These are phyloP conservation scores for Arnoldichthys spilopterus DNA, from an alignment of 2,797 vertebrate species.

Conservation along the genomic window DNA sequence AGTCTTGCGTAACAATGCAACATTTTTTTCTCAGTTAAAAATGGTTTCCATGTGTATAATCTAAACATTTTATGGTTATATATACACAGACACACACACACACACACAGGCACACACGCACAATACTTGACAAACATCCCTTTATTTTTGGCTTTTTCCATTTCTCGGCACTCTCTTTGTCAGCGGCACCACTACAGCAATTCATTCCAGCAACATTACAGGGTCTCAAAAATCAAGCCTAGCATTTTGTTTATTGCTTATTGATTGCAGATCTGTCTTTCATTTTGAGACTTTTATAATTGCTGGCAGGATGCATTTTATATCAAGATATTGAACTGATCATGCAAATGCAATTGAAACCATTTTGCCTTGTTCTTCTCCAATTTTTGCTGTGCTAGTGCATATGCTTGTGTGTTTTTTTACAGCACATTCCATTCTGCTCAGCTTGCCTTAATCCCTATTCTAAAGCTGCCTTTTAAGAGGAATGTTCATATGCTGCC, in stretches of 20 bases:
- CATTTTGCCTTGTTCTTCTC: constrained; percentile 38
- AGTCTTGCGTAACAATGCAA: constrained; percentile 99
- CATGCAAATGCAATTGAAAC: constrained; percentile 62
- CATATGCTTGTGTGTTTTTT: constrained; percentile 46
- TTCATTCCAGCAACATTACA: constrained; percentile 74
- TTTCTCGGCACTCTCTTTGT: constrained; percentile 57
- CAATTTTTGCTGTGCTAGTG: constrained; percentile 17
- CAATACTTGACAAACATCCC: constrained; percentile 81
- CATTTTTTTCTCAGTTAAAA: constrained; percentile 92
- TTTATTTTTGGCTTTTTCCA: constrained; percentile 75
- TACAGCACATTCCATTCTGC: constrained; percentile 47
- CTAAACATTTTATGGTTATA: constrained; percentile 94
- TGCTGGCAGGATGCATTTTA: constrained; percentile 81
- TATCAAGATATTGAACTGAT: constrained; percentile 74
- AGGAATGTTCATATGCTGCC: constrained; percentile 55
- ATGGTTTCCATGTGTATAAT: constrained; percentile 99
- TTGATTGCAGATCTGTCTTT: constrained; percentile 83
- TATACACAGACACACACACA: constrained; percentile 68
- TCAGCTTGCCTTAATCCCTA: constrained; percentile 49
- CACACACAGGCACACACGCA: constrained; percentile 69
- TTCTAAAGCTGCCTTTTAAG: constrained; percentile 47
- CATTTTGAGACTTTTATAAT: constrained; percentile 80
- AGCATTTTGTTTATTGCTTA: constrained; percentile 84
- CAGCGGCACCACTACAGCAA: constrained; percentile 76
- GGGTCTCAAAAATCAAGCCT: constrained; percentile 74